A percentile compares a stretch with the other conserved stretches of the same genome.
These are phyloP conservation scores for Rutilus rutilus DNA, from an alignment of 2,113 vertebrate genomes.

Conservation along the genomic window DNA sequence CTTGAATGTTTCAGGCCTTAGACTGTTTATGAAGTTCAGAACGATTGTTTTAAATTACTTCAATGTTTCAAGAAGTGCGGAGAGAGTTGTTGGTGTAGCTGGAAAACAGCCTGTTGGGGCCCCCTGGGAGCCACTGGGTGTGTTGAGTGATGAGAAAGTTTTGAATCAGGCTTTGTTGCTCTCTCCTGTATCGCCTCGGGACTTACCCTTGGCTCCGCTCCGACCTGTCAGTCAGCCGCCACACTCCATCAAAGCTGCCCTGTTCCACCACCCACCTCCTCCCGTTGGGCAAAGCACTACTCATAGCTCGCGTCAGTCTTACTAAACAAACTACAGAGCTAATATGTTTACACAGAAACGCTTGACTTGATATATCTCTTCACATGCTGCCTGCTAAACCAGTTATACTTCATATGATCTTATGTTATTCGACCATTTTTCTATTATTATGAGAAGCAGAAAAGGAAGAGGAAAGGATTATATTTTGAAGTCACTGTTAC, in stretches of 20 bases:
- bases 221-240: slow-evolving; percentile 40
- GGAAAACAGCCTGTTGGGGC: slow-evolving; percentile 1
- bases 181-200: not conserved
- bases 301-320: not conserved
- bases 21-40: slow-evolving; percentile 45
- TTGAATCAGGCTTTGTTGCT: slow-evolving; percentile 19
- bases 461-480: not conserved
- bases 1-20: not conserved
- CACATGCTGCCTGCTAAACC: not conserved
- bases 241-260: not conserved
- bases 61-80: slow-evolving; percentile 35
- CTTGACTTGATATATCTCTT: not conserved
- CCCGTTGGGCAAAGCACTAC: not conserved
- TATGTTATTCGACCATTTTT: not conserved
- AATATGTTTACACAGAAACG: slow-evolving; percentile 20
- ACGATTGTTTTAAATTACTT: slow-evolving; percentile 49
- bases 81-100: slow-evolving; percentile 13
- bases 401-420: not conserved
- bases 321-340: slow-evolving; percentile 8
- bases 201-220: slow-evolving; percentile 21
- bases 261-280: not conserved
- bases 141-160: slow-evolving; percentile 47
- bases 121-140: not conserved
- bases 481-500: not conserved
- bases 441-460: not conserved